Base-by-base conservation (phyloP, 2,888 invertebrate genomes). In the Drosophila picticornis region DNA sequence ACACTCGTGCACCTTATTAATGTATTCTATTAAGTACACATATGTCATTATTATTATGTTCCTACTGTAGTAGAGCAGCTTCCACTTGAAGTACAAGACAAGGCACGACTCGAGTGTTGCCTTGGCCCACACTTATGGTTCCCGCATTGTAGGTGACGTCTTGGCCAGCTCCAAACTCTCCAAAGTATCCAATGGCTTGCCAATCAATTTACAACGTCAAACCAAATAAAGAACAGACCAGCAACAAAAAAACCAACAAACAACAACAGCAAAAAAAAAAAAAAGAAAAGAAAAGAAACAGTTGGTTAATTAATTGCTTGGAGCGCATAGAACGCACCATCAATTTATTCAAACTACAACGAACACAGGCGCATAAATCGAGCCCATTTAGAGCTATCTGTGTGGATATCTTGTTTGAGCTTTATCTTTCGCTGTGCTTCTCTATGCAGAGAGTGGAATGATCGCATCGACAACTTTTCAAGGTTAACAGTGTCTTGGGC, bases 381-480 rank as follows among this genome's bases (percentile, higher is more conserved):
- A 51, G 67, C 72, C 72, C 68, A 79, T 71, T 25, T 50, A 10
- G 50, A 56, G 34, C 52, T 46, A 32, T 55, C 38, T 29, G 19
- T 29, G 22, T 46, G 51, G 40, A 56, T 56, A 56, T 56, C 22
- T 43, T 16, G 22, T 25, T 29, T 43, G 56, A 46, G 19, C 46
- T 25, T 55, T 13, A 27, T 52, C 43, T 48, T 36, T 52, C 51
- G 60, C 69, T 77, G 72, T 78, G 2, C n/a, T 36, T 90, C 85
- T 76, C 81, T 88, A 89, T 89, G 88, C 90, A 83, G 70, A 88
- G 91, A 90, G 91, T 90, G 91, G 90, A 90, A 90, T 91, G 90
- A 90, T 91, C 91, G 90, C 81, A 80, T 86, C 80, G 75, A 78
- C 72, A 85, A 72, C 51, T 57, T 88, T 91, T 90, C 90, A 90